These are phyloP conservation scores for Gallinago solitaria DNA, from an alignment of 2,797 vertebrate species.

Conservation along the genomic window DNA sequence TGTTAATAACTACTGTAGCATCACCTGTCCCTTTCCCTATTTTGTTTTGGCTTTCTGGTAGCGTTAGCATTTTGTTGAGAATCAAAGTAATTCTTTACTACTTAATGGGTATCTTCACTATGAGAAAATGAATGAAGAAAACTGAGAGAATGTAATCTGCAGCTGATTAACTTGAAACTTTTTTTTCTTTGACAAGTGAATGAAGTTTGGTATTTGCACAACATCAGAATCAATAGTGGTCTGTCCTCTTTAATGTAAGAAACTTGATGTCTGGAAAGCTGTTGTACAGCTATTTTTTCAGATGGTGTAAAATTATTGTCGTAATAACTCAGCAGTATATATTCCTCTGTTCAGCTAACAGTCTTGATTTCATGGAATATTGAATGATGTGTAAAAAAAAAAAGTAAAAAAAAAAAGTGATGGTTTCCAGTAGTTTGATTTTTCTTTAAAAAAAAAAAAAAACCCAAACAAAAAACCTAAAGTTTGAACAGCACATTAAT, in stretches of 20 bases:
- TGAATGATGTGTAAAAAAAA: background rate
- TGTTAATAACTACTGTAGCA: constrained; percentile 22
- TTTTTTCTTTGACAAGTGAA: constrained; percentile 21
- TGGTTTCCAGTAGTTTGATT: background rate
- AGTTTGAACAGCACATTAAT: background rate
- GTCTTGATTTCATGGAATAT: constrained; percentile 20
- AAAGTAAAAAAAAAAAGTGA: background rate
- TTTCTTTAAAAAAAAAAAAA: background rate
- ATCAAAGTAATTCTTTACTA: background rate
- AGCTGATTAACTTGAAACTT: constrained; percentile 29
- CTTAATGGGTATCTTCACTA: background rate
- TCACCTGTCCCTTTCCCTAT: background rate
- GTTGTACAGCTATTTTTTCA: constrained; percentile 20
- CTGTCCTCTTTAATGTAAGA: constrained; percentile 18
- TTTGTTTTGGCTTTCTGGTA: constrained; percentile 42
- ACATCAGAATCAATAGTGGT: background rate
- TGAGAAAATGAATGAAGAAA: constrained; percentile 19
- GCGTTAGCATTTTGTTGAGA: constrained; percentile 23
- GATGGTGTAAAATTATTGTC: constrained; percentile 25
- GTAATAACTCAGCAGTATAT: constrained; percentile 22
- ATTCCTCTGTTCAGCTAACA: constrained; percentile 11
- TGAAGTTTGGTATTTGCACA: constrained; percentile 41
- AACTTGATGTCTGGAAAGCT: constrained; percentile 11
- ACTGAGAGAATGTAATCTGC: constrained; percentile 28
- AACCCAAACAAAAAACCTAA: no score